phyloP scores from a whole-genome alignment of 1,140 invertebrate species.

The Thereuonema tuberculata region DNA sequence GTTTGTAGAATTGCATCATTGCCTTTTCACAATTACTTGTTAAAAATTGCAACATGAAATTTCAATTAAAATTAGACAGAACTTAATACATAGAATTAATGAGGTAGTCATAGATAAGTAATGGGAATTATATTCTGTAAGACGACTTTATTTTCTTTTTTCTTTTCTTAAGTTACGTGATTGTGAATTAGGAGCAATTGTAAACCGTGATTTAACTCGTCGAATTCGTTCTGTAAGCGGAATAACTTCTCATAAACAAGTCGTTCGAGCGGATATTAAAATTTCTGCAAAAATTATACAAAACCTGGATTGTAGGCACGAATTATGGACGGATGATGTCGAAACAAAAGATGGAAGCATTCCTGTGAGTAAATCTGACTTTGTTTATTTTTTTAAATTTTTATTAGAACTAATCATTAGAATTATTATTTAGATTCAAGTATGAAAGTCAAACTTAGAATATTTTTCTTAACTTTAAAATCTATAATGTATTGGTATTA shows the following conservation, averaged over 20 bases:
- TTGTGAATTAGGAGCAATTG: slow-evolving; percentile 83
- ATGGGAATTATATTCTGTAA: too few species aligned
- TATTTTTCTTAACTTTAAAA: too few species aligned
- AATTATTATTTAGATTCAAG: slow-evolving; percentile 4
- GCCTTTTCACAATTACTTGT: too few species aligned
- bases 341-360: slow-evolving; percentile 21
- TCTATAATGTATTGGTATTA: too few species aligned
- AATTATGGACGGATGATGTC: slow-evolving; percentile 51
- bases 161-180: slow-evolving; percentile 58
- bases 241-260: slow-evolving; percentile 75
- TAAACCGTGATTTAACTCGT: slow-evolving; percentile 83
- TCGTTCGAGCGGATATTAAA: slow-evolving; percentile 83
- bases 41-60: too few species aligned
- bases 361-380: not conserved
- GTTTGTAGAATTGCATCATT: too few species aligned
- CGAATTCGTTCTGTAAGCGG: slow-evolving; percentile 86
- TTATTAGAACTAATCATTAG: slow-evolving; percentile 2
- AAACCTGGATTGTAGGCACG: slow-evolving; percentile 71
- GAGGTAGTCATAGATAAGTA: too few species aligned
- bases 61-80: too few species aligned
- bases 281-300: slow-evolving; percentile 89
- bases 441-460: too few species aligned
- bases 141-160: too few species aligned
- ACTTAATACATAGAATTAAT: too few species aligned
- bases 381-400: slow-evolving; percentile 3